Evolutionary conservation across 2,888 invertebrate genomes (phyloP), one percentile per base, ranked within the genome.

Genomic region (Erebia ligea): DNA sequence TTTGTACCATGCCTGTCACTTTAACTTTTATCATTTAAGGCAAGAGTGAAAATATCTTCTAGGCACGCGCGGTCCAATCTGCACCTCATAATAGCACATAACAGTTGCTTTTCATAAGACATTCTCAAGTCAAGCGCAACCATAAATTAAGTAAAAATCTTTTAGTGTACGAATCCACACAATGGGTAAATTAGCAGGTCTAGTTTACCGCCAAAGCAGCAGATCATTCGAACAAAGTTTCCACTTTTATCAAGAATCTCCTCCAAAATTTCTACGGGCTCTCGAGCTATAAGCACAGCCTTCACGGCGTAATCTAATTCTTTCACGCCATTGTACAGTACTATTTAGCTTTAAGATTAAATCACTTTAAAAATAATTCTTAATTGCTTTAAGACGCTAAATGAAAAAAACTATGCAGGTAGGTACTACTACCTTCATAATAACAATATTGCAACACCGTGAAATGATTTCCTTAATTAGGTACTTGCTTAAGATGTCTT

Each of bases 241-340:
- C 52, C 1, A 3, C 17, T 52, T 52, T 52, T 52, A 9, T 17
- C 17, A 52, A 17, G 52, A 52, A 52, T 9, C 8, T 50, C 6
- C 17, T 17, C 17, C 8, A 52, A 52, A 52, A 17, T 52, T 17
- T 10, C 17, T 52, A 19, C 52, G 52, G 0, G 17, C n/a, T 52
- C 52, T 52, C 52, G 9, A n/a, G 5, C 17, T 52, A 52, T 52
- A 70, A 72, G 70, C 57, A 17, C 34, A 17, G 40, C 65, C 42
- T 42, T 68, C 63, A 63, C 45, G 21, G 40, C 40, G 17, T 15
- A 67, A 67, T 52, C 63, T 70, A 57, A 70, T 62, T 70, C 19
- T 62, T 66, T 62, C 48, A 62, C 19, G 52, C 63, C 52, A 48
- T 62, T 10, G 11, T 34, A n/a, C 61, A 45, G 21, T 45, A 13